Evolutionary conservation across 1,140 invertebrate species (phyloP).

Genomic region (Trichomalopsis sarcophagae): DNA sequence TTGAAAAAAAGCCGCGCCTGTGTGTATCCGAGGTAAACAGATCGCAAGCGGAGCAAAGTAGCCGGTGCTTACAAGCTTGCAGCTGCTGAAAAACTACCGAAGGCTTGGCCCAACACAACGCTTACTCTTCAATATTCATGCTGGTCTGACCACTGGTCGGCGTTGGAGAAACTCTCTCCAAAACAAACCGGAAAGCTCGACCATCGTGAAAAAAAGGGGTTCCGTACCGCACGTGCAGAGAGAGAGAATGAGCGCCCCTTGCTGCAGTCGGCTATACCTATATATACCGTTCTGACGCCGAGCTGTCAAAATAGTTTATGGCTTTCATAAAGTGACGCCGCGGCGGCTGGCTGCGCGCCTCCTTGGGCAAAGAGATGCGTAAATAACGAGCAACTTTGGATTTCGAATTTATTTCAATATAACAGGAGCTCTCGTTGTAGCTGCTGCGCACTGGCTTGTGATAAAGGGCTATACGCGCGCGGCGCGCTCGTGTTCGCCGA

Average conservation of each 20-base stretch:
- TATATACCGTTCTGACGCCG: neutral
- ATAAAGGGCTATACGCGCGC: neutral
- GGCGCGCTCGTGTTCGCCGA: neutral
- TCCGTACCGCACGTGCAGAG: neutral
- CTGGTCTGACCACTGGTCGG: neutral
- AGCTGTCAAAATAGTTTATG: slow-evolving; percentile 44
- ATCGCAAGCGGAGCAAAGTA: neutral
- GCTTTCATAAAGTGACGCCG: slow-evolving; percentile 41
- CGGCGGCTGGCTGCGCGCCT: neutral
- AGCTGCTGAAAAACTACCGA: neutral
- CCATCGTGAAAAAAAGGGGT: neutral
- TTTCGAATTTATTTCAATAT: slow-evolving; percentile 50
- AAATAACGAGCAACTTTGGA: slow-evolving; percentile 38
- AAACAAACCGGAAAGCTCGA: neutral
- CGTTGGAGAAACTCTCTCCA: neutral
- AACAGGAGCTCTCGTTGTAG: neutral
- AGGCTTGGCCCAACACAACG: neutral
- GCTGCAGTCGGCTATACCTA: neutral
- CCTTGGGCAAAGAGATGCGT: slow-evolving; percentile 19
- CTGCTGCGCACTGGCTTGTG: neutral
- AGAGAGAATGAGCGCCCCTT: neutral
- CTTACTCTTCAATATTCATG: neutral
- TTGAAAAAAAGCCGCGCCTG: neutral
- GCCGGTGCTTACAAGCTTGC: neutral
- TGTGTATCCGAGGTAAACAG: neutral